phyloP scores from a whole-genome alignment of 2,888 invertebrate genomes.

The Chirona hameri region DNA sequence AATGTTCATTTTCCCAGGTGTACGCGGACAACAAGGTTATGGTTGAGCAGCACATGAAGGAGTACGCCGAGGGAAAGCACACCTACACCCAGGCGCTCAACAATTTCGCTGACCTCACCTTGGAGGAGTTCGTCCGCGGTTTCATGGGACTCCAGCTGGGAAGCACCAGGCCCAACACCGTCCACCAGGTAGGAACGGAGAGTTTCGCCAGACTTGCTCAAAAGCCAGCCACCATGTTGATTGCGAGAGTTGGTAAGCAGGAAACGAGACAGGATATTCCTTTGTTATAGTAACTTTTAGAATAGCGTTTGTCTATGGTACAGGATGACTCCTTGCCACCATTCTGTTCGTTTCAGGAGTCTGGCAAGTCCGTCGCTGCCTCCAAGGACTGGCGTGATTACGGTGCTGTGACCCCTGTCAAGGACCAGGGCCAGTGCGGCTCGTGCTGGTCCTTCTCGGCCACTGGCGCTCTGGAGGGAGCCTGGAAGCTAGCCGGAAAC shows the following conservation, averaged over 20 bases:
- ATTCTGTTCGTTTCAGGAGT: neutral
- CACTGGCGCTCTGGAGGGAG: neutral
- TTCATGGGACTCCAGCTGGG: neutral
- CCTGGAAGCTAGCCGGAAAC: neutral
- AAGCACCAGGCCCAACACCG: no score
- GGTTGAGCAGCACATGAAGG: no score
- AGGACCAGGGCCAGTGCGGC: constrained; percentile 63
- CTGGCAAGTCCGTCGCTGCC: neutral
- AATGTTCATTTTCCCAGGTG: no score
- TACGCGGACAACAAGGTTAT: no score
- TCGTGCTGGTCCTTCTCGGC: constrained; percentile 1
- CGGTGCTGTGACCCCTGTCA: constrained; percentile 78
- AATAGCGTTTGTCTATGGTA: no score
- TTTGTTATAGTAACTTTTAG: no score
- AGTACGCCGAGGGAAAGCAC: neutral
- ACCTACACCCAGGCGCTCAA: neutral
- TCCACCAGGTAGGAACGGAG: no score
- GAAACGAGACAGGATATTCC: no score
- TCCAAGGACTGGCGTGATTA: constrained; percentile 83
- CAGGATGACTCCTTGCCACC: no score
- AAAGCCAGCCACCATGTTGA: no score
- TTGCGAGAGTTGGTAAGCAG: no score
- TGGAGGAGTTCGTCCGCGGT: neutral
- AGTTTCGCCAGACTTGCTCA: no score
- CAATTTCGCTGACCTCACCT: neutral